A percentile compares a stretch with the other conserved stretches of the same genome.
These are phyloP conservation scores for Hippasteria phrygiana DNA, from an alignment of 53 echinoderm and acorn worm species.

Conservation along the genomic window DNA sequence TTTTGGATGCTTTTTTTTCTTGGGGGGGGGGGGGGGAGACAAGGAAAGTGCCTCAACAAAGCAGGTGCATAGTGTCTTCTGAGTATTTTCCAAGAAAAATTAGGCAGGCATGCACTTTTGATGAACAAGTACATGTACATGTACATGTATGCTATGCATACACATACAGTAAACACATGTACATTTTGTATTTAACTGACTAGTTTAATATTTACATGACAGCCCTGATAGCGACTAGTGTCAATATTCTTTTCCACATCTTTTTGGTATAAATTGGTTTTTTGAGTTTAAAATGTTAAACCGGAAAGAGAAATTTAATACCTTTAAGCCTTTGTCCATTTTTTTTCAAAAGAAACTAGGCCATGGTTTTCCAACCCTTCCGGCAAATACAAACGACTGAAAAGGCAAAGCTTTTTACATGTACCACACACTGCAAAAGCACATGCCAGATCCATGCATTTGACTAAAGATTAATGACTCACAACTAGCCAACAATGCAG, in stretches of 20 bases:
- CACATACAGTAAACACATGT: not conserved
- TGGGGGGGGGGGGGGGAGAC: too few relatives aligned
- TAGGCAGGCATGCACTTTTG: not conserved
- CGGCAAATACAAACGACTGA: not conserved
- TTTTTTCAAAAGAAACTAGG: not conserved
- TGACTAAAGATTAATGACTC: too few relatives aligned
- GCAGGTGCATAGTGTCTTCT: too few relatives aligned
- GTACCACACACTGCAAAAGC: not conserved
- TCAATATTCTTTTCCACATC: not conserved
- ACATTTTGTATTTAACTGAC: too few relatives aligned
- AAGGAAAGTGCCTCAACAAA: too few relatives aligned
- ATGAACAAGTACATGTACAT: constrained; percentile 14
- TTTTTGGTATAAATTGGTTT: not conserved
- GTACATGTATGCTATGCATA: constrained; percentile 2
- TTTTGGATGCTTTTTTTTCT: too few relatives aligned
- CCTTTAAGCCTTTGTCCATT: not conserved
- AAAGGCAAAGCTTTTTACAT: not conserved
- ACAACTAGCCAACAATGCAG: too few relatives aligned
- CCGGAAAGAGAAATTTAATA: not conserved
- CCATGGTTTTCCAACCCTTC: not conserved
- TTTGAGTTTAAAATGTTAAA: not conserved
- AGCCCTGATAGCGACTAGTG: too few relatives aligned
- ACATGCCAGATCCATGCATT: too few relatives aligned
- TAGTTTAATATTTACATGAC: too few relatives aligned
- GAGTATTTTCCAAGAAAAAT: not conserved